Evolutionary conservation across 2,888 invertebrate species (phyloP), one percentile per base, ranked within the genome.

Genomic region (Suillia variegata): DNA sequence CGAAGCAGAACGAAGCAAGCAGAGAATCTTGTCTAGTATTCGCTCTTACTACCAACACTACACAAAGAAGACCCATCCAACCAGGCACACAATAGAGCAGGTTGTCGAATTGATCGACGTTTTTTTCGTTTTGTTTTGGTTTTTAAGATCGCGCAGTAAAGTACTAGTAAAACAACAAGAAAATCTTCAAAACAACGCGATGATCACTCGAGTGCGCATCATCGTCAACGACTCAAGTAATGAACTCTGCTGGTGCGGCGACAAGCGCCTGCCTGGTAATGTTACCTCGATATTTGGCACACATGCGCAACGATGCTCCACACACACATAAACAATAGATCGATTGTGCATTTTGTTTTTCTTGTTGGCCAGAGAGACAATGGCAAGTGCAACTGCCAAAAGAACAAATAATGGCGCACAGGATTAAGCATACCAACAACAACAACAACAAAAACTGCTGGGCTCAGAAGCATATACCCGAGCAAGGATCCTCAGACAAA

Each of bases 331-430:
- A 38, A 38, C 6, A 4, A 38, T 38, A 4, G 38, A 8, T 38
- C 38, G n/a, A 38, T 8, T 38, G 45, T 20, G 5, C 17, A 45
- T 45, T 17, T 17, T 45, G 45, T 45, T 38, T n/a, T 38, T 4
- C 38, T 38, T 17, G 45, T 20, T 45, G 45, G 4, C 3, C 38
- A 38, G n/a, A n/a, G 13, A 18, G 45, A 5, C 45, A 13, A 45
- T 18, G 18, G 45, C 45, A 45, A 45, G 45, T 45, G 45, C 45
- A 45, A 45, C 45, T 45, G 45, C 18, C 17, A 45, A 18, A 20
- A 5, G 45, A 18, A 45, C 45, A 45, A 45, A 18, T 5, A 17
- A 45, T 8, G 4, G n/a, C 10, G 10, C 38, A n/a, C 38, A 38
- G 38, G n/a, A 45, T 45, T 45, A 6, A 20, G 45, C 45, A 45